These are phyloP conservation scores for Taurulus bubalis DNA, from an alignment of 2,113 vertebrate species.

Conservation along the genomic window DNA sequence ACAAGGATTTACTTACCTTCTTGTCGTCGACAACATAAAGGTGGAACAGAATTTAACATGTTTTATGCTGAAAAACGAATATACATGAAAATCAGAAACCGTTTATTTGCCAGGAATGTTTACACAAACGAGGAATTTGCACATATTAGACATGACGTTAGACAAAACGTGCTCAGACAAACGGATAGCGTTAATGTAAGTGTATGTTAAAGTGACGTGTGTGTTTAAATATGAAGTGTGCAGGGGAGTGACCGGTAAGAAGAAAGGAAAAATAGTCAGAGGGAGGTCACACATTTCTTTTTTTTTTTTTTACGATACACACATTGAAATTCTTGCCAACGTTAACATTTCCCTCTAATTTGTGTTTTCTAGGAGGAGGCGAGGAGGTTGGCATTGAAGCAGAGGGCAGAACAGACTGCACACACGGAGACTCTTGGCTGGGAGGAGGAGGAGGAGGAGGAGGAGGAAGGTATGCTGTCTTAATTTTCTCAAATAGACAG, in stretches of 20 bases:
- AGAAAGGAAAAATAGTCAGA: too few relatives aligned
- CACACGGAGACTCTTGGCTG: slow-evolving; percentile 91
- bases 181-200: too few relatives aligned
- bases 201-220: too few relatives aligned
- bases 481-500: background rate
- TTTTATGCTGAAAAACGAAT: background rate
- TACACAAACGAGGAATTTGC: too few relatives aligned
- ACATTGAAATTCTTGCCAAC: background rate
- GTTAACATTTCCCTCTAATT: background rate
- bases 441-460: slow-evolving; percentile 98
- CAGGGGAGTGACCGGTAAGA: too few relatives aligned
- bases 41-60: background rate
- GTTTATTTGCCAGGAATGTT: too few relatives aligned
- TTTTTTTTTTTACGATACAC: too few relatives aligned
- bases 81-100: background rate
- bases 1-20: background rate
- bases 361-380: slow-evolving; percentile 88
- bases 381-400: slow-evolving; percentile 93
- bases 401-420: slow-evolving; percentile 90
- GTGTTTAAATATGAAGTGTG: too few relatives aligned
- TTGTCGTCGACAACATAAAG: background rate
- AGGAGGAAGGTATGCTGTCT: slow-evolving; percentile 79
- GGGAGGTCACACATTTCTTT: background rate
- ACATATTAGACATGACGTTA: too few relatives aligned
- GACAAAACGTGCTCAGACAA: too few relatives aligned